These are phyloP conservation scores for Oscheius onirici DNA, from an alignment of 2,888 invertebrate species.

Conservation along the genomic window DNA sequence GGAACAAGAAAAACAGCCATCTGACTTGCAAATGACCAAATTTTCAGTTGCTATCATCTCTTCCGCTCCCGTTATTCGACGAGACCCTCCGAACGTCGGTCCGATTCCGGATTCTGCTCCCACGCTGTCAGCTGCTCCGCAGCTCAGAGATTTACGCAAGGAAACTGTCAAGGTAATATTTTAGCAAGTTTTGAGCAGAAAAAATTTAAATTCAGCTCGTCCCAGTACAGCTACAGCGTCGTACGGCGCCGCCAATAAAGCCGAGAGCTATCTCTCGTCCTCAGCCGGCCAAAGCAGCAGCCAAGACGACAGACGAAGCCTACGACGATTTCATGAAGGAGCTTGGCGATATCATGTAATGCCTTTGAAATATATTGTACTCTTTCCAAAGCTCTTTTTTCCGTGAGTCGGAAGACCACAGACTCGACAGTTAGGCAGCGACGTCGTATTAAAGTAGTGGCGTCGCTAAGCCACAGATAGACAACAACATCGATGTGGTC, in stretches of 20 bases:
- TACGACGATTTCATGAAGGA: slow-evolving; percentile 99
- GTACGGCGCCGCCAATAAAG: slow-evolving; percentile 11
- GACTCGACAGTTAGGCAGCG: too few relatives aligned
- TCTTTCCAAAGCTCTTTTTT: too few relatives aligned
- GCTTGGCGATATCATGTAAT: slow-evolving; percentile 89
- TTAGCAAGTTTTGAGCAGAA: background rate
- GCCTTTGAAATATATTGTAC: too few relatives aligned
- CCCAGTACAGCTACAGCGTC: slow-evolving; percentile 85
- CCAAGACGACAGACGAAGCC: slow-evolving; percentile 87
- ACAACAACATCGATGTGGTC: too few relatives aligned
- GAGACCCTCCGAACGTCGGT: slow-evolving; percentile 25
- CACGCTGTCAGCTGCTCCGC: slow-evolving; percentile 85
- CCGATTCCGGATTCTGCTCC: slow-evolving; percentile 31
- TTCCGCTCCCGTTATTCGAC: slow-evolving; percentile 45
- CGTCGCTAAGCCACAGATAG: too few relatives aligned
- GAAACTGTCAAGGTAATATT: slow-evolving; percentile 81
- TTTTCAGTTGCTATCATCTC: slow-evolving; percentile 39
- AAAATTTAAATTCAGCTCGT: slow-evolving; percentile 40
- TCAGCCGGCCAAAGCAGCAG: slow-evolving; percentile 40
- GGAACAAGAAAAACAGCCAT: too few relatives aligned
- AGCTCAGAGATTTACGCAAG: slow-evolving; percentile 79
- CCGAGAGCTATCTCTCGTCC: slow-evolving; percentile 32
- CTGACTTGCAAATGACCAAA: background rate
- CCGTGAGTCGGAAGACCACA: too few relatives aligned
- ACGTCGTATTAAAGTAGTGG: too few relatives aligned